Evolutionary conservation across 2,888 invertebrate species (phyloP).

Genomic region (Choristoneura rosaceana): DNA sequence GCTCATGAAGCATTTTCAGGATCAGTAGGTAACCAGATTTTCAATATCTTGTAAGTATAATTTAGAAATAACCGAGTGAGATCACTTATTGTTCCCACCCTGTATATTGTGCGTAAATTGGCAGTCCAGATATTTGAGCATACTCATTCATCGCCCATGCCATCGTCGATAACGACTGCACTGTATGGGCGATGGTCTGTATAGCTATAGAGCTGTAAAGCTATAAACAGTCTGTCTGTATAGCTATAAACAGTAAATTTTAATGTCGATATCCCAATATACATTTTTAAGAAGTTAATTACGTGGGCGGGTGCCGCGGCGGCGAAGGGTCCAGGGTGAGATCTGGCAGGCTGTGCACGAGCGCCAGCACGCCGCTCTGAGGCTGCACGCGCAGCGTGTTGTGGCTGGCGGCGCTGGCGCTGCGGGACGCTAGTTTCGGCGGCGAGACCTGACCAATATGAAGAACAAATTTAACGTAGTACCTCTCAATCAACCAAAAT

Average conservation of each 20-base stretch:
- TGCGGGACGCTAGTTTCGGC: conserved; percentile 37
- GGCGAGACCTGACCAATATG: conserved; percentile 1
- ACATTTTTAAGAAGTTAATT: background rate
- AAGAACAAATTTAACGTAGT: background rate
- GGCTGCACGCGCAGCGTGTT: conserved; percentile 90
- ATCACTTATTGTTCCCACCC: too few species aligned
- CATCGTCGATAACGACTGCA: too few species aligned
- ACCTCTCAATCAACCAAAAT: too few species aligned
- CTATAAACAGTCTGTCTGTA: too few species aligned
- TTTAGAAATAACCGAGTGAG: too few species aligned
- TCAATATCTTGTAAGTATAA: too few species aligned
- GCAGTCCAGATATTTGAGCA: background rate
- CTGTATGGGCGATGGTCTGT: too few species aligned
- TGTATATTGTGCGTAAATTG: too few species aligned
- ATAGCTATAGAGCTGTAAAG: too few species aligned
- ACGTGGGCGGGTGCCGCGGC: conserved; percentile 34
- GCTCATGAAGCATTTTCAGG: too few species aligned
- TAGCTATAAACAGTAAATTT: background rate
- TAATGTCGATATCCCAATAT: background rate
- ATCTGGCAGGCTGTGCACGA: conserved; percentile 94
- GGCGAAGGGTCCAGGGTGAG: conserved; percentile 76
- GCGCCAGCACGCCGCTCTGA: conserved; percentile 81
- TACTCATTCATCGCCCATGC: background rate
- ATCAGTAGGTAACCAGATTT: too few species aligned
- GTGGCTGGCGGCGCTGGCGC: conserved; percentile 47